A percentile compares a stretch with the other conserved stretches of the same genome.
phyloP scores from a whole-genome alignment of 1,140 invertebrate genomes.

The Psilanteris sp. region DNA sequence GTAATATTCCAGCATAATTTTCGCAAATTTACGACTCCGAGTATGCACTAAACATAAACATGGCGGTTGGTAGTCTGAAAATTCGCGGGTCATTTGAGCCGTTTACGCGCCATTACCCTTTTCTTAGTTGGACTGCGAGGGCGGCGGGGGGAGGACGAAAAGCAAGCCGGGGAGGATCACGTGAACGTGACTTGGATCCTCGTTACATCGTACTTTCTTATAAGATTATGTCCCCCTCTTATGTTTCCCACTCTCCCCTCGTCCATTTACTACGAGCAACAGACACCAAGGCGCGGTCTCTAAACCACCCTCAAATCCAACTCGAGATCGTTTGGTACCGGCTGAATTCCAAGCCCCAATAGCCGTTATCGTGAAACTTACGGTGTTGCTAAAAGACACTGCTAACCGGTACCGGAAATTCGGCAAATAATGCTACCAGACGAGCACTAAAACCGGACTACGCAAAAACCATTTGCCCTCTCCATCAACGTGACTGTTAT shows the following conservation, averaged over 20 bases:
- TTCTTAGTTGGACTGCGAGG: conserved; percentile 65
- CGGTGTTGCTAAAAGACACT: conserved; percentile 50
- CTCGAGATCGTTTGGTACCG: conserved; percentile 50
- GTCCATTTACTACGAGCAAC: conserved; percentile 36
- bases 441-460: conserved; percentile 30
- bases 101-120: conserved; percentile 79
- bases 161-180: conserved; percentile 16
- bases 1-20: conserved; percentile 70
- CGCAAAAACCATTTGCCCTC: conserved; percentile 29
- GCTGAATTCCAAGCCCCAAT: conserved; percentile 57
- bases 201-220: conserved; percentile 64
- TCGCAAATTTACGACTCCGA: conserved; percentile 65
- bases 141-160: not conserved
- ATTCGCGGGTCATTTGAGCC: conserved; percentile 80
- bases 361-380: conserved; percentile 64
- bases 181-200: conserved; percentile 65
- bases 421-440: conserved; percentile 58
- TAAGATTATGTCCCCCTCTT: conserved; percentile 59
- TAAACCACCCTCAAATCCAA: conserved; percentile 45
- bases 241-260: conserved; percentile 44
- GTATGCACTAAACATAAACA: conserved; percentile 77
- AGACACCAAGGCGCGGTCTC: conserved; percentile 34
- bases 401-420: conserved; percentile 55
- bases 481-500: not conserved
- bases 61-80: conserved; percentile 66